A percentile compares a stretch with the other conserved stretches of the same genome.
Conservation (phyloP, 2,797 vertebrate species). For the Simalia tracyae region DNA sequence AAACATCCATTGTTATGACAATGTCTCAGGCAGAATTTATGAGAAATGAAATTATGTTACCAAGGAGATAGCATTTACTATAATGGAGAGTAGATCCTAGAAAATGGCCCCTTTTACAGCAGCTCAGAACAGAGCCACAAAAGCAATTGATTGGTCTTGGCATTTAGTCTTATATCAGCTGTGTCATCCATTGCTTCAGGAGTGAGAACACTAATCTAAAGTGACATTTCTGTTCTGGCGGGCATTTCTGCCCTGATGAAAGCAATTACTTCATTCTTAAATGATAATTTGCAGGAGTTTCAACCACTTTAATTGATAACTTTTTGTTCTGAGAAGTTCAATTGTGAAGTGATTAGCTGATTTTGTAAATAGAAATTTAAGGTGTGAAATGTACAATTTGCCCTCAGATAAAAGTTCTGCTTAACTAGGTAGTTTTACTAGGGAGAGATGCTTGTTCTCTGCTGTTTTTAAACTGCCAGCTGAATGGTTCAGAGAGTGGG, state of each 20-base stretch:
- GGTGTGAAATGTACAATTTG: slow-evolving; percentile 78
- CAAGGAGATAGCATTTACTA: slow-evolving; percentile 92
- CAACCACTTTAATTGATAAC: slow-evolving; percentile 86
- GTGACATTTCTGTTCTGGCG: slow-evolving; percentile 98
- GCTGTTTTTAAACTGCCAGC: slow-evolving; percentile 59
- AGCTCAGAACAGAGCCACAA: slow-evolving; percentile 86
- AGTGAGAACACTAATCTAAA: slow-evolving; percentile 96
- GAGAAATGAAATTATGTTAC: slow-evolving; percentile 91
- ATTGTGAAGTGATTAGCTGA: slow-evolving; percentile 83
- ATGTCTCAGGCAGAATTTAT: slow-evolving; percentile 82
- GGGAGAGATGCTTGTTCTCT: slow-evolving; percentile 63
- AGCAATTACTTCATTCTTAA: slow-evolving; percentile 95
- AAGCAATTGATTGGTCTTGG: slow-evolving; percentile 96
- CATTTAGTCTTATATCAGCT: slow-evolving; percentile 89
- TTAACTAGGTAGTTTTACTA: slow-evolving; percentile 67
- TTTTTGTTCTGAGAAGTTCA: slow-evolving; percentile 81
- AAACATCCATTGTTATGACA: slow-evolving; percentile 83
- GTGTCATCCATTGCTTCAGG: slow-evolving; percentile 96
- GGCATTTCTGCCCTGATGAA: slow-evolving; percentile 94
- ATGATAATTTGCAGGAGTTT: slow-evolving; percentile 90
- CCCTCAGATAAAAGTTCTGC: slow-evolving; percentile 70
- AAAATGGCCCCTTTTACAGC: slow-evolving; percentile 88
- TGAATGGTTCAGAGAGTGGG: slow-evolving; percentile 53
- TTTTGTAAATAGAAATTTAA: slow-evolving; percentile 83
- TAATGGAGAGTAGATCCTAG: slow-evolving; percentile 90